Evolutionary conservation across 2,797 vertebrate genomes (phyloP), one percentile per base, ranked within the genome.

Genomic region (Characodon lateralis): DNA sequence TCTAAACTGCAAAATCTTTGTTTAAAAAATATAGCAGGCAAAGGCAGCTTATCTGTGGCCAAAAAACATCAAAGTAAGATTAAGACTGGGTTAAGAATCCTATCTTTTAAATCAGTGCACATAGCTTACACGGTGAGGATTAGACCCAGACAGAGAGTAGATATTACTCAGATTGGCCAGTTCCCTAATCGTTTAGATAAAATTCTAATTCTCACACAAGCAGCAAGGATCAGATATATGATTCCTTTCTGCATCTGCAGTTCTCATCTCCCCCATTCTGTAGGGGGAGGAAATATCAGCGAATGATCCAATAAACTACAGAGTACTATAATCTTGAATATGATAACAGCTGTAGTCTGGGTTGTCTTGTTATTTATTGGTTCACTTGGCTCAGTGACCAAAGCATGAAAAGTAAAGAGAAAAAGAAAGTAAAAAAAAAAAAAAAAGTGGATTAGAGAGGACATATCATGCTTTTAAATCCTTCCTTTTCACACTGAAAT

Each of bases 181-280:
- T 83, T 89, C 91, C 87, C 78, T n/a, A 0, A 80, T 81, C 80
- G 2, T 71, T 87, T 1, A 87, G 89, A 92, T 92, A 83, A 82
- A 78, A 89, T 76, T 73, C 74, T 71, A 83, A 89, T 79, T 73
- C 76, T 72, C 86, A 75, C 81, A 55, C 85, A 80, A 72, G 78
- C 85, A 83, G 80, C 82, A 48, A 76, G 58, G 70, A 87, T 85
- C 86, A 85, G 86, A 90, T 83, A 77, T 53, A 55, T 0, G 73
- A 77, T 82, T 76, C 55, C 73, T 85, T 90, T 86, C 73, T 80
- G 51, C 74, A 68, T 84, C 81, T 78, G 72, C 9, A 24, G 74
- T 87, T 41, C 88, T 84, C 75, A 88, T 90, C 83, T 71, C 50
- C 71, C 35, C 79, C 59, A 1, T 65, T 84, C 70, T 51, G 70